phyloP scores from a whole-genome alignment of 2,888 invertebrate species.

The Leptinotarsa peninsularis region DNA sequence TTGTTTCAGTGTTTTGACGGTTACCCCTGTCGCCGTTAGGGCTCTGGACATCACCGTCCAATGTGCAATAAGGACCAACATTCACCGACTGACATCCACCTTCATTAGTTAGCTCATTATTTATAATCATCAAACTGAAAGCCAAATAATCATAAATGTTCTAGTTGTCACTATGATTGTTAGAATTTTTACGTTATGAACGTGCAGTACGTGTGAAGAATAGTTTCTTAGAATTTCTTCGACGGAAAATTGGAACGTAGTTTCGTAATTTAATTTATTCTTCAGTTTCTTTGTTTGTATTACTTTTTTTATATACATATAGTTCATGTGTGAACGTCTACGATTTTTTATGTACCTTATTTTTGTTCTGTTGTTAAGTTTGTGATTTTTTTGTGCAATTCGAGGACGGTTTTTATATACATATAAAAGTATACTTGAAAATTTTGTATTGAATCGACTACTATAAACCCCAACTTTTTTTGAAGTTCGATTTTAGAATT shows the following conservation, averaged over 20 bases:
- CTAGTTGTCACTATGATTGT: slow-evolving; percentile 63
- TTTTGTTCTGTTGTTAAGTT: slow-evolving; percentile 48
- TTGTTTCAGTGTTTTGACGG: slow-evolving; percentile 66
- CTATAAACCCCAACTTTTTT: slow-evolving; percentile 59
- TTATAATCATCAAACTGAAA: slow-evolving; percentile 60
- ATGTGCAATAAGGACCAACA: slow-evolving; percentile 68
- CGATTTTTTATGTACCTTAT: slow-evolving; percentile 49
- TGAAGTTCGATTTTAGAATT: slow-evolving; percentile 47
- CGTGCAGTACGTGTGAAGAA: slow-evolving; percentile 58
- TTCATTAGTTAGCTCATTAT: slow-evolving; percentile 65
- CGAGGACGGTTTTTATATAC: slow-evolving; percentile 40
- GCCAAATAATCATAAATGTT: slow-evolving; percentile 67
- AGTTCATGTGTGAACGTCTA: slow-evolving; percentile 42
- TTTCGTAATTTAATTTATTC: slow-evolving; percentile 49
- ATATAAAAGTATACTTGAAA: slow-evolving; percentile 38
- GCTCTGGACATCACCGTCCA: slow-evolving; percentile 66
- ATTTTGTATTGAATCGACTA: slow-evolving; percentile 55
- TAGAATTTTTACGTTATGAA: slow-evolving; percentile 61
- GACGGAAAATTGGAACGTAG: slow-evolving; percentile 36
- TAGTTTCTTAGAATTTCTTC: slow-evolving; percentile 47
- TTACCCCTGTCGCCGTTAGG: slow-evolving; percentile 65
- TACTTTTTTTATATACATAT: slow-evolving; percentile 39
- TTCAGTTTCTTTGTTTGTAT: slow-evolving; percentile 51
- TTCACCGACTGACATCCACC: slow-evolving; percentile 66
- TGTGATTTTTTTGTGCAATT: slow-evolving; percentile 46